These are phyloP conservation scores for Agonopterix alstromeriana DNA, from an alignment of 2,888 invertebrate species.

Conservation along the genomic window DNA sequence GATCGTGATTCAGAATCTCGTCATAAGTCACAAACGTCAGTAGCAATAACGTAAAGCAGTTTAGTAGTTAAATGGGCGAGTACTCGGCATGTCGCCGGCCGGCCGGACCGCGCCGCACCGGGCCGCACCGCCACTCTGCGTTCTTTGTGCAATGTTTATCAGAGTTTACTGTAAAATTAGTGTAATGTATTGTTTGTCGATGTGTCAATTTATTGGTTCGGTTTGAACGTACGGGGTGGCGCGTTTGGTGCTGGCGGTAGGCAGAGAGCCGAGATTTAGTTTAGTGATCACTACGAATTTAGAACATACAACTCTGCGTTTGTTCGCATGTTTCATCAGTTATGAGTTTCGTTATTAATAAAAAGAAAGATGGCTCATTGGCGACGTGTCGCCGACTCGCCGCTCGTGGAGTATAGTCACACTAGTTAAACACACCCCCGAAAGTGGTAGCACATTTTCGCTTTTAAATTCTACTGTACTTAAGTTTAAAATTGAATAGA, in stretches of 20 bases:
- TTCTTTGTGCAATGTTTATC: conserved; percentile 55
- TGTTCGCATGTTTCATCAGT: no score
- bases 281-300: no score
- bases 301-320: no score
- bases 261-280: neutral
- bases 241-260: neutral
- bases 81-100: conserved; percentile 30
- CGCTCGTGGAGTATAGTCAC: conserved; percentile 55
- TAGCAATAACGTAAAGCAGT: conserved; percentile 69
- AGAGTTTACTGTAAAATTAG: conserved; percentile 32
- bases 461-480: conserved; percentile 64
- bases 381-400: conserved; percentile 14
- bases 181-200: conserved; percentile 14
- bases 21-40: conserved; percentile 75
- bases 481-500: conserved; percentile 71
- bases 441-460: conserved; percentile 73
- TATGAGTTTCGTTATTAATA: no score
- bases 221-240: neutral
- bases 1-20: conserved; percentile 77
- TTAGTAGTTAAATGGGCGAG: conserved; percentile 37
- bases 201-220: conserved; percentile 7
- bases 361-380: neutral
- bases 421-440: conserved; percentile 69
- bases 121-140: conserved; percentile 21
- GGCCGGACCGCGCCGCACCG: conserved; percentile 13